Evolutionary conservation across 2,888 invertebrate species (phyloP), one percentile per base, ranked within the genome.

Genomic region (Phymatocera aterrima): DNA sequence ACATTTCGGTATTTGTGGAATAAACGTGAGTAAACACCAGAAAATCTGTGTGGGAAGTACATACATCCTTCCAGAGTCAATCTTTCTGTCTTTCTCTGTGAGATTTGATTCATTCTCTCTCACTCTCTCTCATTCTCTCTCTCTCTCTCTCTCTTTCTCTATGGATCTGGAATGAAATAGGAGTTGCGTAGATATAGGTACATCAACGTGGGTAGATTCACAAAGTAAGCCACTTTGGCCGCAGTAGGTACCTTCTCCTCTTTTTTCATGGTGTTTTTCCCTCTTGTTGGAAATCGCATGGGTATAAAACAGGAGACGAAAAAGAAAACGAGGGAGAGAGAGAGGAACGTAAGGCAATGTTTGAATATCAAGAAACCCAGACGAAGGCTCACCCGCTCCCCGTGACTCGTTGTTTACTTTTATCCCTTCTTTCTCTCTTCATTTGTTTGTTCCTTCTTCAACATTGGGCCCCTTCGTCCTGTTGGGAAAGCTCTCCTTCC

Each of bases 351-450:
- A 51, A 28, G 68, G 51, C 51, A 51, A 15, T 72, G 72, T 72
- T 72, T 72, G 72, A 72, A 72, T 72, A 51, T 34, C 72, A 31
- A 51, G 72, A 72, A 72, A 51, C 31, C 21, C 51, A n/a, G 34
- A 21, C 18, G 10, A n/a, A n/a, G n/a, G n/a, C n/a, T n/a, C n/a
- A n/a, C n/a, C n/a, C n/a, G n/a, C n/a, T n/a, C n/a, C n/a, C n/a
- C n/a, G n/a, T n/a, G n/a, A n/a, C n/a, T n/a, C n/a, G 40, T 40
- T 68, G 18, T 12, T 2, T 37, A 6, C 21, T 15, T n/a, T 5
- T 34, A 61, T 3, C 54, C 24, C 54, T 21, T 21, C 8, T 8
- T 40, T 21, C 37, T 12, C 1, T 18, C 24, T 68, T 43, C 68
- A 54, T 8, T 15, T 43, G n/a, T 31, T 46, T 15, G 15, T 68